Evolutionary conservation across 2,797 vertebrate species (phyloP).

Genomic region (Xenops minutus): DNA sequence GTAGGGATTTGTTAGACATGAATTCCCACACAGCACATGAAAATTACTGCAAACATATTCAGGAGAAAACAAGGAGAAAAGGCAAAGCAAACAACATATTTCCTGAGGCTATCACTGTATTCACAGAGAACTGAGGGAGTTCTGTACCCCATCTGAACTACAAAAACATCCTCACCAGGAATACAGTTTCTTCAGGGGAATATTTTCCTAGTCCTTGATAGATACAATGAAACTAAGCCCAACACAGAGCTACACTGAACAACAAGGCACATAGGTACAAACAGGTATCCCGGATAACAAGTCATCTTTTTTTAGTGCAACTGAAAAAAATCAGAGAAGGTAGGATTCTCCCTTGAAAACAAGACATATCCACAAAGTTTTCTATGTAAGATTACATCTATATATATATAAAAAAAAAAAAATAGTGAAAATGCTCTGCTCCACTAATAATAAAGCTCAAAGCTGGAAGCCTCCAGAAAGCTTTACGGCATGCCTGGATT

Average conservation of each 20-base stretch:
- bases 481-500: background rate
- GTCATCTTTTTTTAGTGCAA: background rate
- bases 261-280: background rate
- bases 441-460: background rate
- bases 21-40: background rate
- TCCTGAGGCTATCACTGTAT: background rate
- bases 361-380: background rate
- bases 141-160: background rate
- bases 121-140: rapidly evolving
- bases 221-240: background rate
- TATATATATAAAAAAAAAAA: too few species aligned
- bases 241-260: background rate
- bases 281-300: background rate
- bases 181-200: background rate
- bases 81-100: background rate
- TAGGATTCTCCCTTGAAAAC: background rate
- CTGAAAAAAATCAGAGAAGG: background rate
- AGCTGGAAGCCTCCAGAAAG: background rate
- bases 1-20: background rate
- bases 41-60: background rate
- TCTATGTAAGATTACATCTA: background rate
- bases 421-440: background rate
- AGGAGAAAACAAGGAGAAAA: background rate
- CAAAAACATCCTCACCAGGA: background rate
- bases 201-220: background rate